These are phyloP conservation scores for Drosophila setifemur DNA, from an alignment of 1,140 invertebrate species.

Conservation along the genomic window DNA sequence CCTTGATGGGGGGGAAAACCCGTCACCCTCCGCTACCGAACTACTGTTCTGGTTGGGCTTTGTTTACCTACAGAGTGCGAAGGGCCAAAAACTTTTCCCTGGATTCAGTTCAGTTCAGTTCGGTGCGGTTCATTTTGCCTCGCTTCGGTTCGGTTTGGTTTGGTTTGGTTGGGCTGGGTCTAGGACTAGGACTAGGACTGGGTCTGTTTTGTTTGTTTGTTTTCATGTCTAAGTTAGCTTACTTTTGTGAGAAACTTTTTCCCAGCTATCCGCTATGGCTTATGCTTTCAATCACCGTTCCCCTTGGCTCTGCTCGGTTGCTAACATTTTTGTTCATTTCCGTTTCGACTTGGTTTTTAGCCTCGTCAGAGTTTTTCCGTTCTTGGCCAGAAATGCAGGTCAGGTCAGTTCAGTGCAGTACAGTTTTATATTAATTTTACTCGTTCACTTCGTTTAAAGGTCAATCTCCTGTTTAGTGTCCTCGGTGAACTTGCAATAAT, in stretches of 20 bases:
- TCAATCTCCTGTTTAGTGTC: conserved; percentile 35
- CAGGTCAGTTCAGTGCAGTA: conserved; percentile 42
- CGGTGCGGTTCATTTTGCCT: not conserved
- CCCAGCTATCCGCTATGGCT: conserved; percentile 43
- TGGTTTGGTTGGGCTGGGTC: conserved; percentile 29
- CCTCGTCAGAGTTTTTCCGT: conserved; percentile 44
- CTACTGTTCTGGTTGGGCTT: conserved; percentile 49
- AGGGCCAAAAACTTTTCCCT: conserved; percentile 53
- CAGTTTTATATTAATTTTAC: conserved; percentile 62
- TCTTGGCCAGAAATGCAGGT: conserved; percentile 56
- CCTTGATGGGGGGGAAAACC: too few species aligned
- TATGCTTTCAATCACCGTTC: conserved; percentile 56
- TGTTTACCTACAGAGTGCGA: conserved; percentile 60
- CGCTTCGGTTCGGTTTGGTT: conserved; percentile 16
- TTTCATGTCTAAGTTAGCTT: conserved; percentile 65
- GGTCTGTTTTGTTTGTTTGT: conserved; percentile 62
- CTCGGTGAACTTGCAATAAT: conserved; percentile 28
- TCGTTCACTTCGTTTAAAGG: conserved; percentile 4
- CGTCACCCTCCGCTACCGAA: too few species aligned
- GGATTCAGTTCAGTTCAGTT: conserved; percentile 16
- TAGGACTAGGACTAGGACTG: conserved; percentile 25
- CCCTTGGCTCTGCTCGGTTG: not conserved
- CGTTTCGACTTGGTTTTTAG: conserved; percentile 52
- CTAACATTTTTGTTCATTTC: conserved; percentile 65
- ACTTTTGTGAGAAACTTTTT: conserved; percentile 55